Evolutionary conservation across 2,113 vertebrate genomes (phyloP), one percentile per base, ranked within the genome.

Genomic region (Gadus chalcogrammus): DNA sequence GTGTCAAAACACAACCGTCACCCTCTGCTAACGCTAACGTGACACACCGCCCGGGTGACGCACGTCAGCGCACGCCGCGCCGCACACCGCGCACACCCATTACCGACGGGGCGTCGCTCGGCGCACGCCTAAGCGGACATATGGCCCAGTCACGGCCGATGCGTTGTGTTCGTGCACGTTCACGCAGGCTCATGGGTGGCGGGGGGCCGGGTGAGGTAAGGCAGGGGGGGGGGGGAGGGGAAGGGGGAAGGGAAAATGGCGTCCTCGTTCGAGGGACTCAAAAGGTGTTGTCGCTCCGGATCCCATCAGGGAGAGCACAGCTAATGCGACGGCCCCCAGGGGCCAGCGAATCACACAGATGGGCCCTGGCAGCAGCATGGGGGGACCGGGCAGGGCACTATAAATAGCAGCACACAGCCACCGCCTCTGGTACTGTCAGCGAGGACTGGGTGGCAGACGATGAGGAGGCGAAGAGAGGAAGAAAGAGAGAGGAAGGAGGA

Each of bases 211-310:
- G 38, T 7, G 38, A 11, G 38, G 9, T 5, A 11, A 42, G 38
- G 38, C 5, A 42, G 38, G 38, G 9, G 38, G 38, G 38, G 9
- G 38, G 68, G 70, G 27, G 13, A 64, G 55, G 22, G 52, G 55
- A 65, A n/a, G n/a, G n/a, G n/a, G n/a, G n/a, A n/a, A n/a, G 69
- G 17, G 73, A 65, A 71, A 70, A 60, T 64, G 13, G 65, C 70
- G 64, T 69, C 75, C 72, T 68, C 70, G 83, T 84, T 78, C 76
- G 22, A 90, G 88, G 79, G 79, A 86, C 75, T 87, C 82, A 83
- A 80, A 87, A 86, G 67, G 68, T 82, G 80, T 85, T 85, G 87
- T 88, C 90, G 88, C 73, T 74, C 73, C 72, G 77, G 79, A 88
- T 91, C 82, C 70, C 76, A 64, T 90, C 84, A 89, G 81, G 42